Evolutionary conservation across 2,888 invertebrate genomes (phyloP), one percentile per base, ranked within the genome.

Genomic region (Hylaea fasciaria): DNA sequence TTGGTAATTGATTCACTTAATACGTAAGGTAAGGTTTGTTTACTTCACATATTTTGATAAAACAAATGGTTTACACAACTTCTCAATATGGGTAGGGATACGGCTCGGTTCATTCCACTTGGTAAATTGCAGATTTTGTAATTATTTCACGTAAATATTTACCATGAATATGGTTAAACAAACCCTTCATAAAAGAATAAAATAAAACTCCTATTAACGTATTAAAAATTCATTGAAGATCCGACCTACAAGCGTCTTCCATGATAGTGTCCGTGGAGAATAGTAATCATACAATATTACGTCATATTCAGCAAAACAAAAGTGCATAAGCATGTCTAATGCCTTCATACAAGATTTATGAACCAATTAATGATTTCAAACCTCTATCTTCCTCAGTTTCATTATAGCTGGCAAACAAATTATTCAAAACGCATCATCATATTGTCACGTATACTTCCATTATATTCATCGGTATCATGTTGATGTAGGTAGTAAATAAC

Each of bases 221-320:
- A 32, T 32, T 64, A 61, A 43, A 48, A 46, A 65, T 65, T 65
- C 52, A 51, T 44, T 41, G 8, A 41, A 35, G 54, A 59, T 55
- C 49, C 50, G 40, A 47, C 52, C 44, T 22, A 56, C 51, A 28
- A 55, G 43, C 49, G 39, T 50, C 57, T 51, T 62, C 57, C 53
- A 51, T n/a, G n/a, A n/a, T 49, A 11, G 28, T 55, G 57, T 53
- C 43, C 49, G 48, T 44, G 46, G 32, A 14, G 68, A 64, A 64
- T 68, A 59, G 11, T 47, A 61, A 66, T 58, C 48, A 11, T 43
- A 51, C 32, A 29, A 49, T 29, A 58, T 65, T 61, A 63, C 56
- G 57, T 62, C 64, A 68, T 59, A 29, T 37, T 43, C 37, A n/a
- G 43, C n/a, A 51, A 43, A 39, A 49, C 9, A 44, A 14, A 41